phyloP scores from a whole-genome alignment of 1,140 invertebrate species.

The Drosophila micromelanica region DNA sequence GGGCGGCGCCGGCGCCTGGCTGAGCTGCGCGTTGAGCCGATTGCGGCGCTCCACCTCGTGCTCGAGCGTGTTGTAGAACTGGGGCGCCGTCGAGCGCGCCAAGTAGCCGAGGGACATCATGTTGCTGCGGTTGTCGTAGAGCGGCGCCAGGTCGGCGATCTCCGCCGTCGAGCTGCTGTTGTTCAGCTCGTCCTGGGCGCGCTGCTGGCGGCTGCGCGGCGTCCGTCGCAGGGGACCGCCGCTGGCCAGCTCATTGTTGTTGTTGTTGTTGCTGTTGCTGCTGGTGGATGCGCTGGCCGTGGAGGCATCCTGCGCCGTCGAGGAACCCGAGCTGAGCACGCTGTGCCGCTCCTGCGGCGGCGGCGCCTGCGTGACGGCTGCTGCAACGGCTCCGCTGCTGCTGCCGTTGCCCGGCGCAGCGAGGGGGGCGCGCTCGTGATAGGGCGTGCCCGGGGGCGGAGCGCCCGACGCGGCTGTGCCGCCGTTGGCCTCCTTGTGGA shows the following conservation, averaged over 20 bases:
- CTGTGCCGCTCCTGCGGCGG: slow-evolving; percentile 82
- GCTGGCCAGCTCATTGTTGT: slow-evolving; percentile 34
- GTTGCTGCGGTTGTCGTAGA: slow-evolving; percentile 80
- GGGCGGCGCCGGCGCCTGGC: slow-evolving; percentile 50
- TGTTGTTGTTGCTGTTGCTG: slow-evolving; percentile 38
- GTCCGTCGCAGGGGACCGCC: slow-evolving; percentile 37
- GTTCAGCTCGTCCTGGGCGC: slow-evolving; percentile 67
- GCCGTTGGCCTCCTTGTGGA: slow-evolving; percentile 78
- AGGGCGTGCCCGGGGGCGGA: slow-evolving; percentile 83
- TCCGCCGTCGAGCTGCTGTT: slow-evolving; percentile 74
- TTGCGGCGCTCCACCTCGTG: slow-evolving; percentile 81
- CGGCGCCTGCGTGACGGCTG: slow-evolving; percentile 54
- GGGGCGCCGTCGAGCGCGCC: slow-evolving; percentile 63
- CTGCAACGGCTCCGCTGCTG: slow-evolving; percentile 11
- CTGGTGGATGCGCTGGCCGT: slow-evolving; percentile 66
- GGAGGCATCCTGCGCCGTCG: slow-evolving; percentile 68
- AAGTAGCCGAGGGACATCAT: slow-evolving; percentile 79
- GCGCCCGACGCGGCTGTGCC: slow-evolving; percentile 35
- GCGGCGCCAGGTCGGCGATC: slow-evolving; percentile 67
- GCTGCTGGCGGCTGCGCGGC: slow-evolving; percentile 48
- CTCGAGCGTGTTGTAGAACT: slow-evolving; percentile 80
- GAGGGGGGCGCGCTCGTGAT: slow-evolving; percentile 77
- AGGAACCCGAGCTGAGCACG: slow-evolving; percentile 75
- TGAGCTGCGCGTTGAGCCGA: slow-evolving; percentile 80
- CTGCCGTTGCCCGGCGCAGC: slow-evolving; percentile 21